Base-by-base conservation (phyloP, 2,797 vertebrate species). In the Enteromius anoplus region DNA sequence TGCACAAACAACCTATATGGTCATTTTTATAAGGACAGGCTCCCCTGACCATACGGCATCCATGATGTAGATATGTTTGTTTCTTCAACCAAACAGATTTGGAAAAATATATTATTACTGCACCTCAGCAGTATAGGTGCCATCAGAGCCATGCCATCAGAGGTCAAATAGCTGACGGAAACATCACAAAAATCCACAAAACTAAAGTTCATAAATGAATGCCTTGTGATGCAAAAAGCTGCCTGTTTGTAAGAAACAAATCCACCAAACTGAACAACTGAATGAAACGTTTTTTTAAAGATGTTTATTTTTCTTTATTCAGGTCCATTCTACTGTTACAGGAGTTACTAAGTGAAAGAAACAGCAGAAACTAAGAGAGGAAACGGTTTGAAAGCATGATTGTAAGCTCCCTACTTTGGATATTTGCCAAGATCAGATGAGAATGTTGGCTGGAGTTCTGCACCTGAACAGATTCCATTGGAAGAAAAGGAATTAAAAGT, bases 351-450 rank as follows among this genome's bases (percentile, higher is more conserved):
- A 15, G 49, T n/a, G 19, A n/a, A 75, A 15, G 49, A 23, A 21
- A 37, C 49, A 37, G 49, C 49, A 55, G 32, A 32, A 55, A 37
- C n/a, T 68, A 69, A 58, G 15, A 40, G n/a, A n/a, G 32, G 64
- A 79, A 55, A 53, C 5, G 12, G 51, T 37, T 70, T 80, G 51
- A 15, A 80, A 58, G 51, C 11, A 3, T 58, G 78, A 69, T 55
- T 69, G n/a, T 29, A 70, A 9, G 17, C 51, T 8, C 65, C 19
- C 3, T 45, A 32, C 37, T 69, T 26, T 6, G 12, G 37, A 21
- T 58, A 26, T 80, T 80, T 80, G 23, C 23, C 51, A 70, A 80
- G 34, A 53, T 70, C 34, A 14, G 65, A 70, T 70, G 49, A 70
- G n/a, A 58, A 69, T 55, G 15, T 80, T 68, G 34, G 49, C 65